phyloP scores from a whole-genome alignment of 2,113 vertebrate species.

The Mungos mungo region DNA sequence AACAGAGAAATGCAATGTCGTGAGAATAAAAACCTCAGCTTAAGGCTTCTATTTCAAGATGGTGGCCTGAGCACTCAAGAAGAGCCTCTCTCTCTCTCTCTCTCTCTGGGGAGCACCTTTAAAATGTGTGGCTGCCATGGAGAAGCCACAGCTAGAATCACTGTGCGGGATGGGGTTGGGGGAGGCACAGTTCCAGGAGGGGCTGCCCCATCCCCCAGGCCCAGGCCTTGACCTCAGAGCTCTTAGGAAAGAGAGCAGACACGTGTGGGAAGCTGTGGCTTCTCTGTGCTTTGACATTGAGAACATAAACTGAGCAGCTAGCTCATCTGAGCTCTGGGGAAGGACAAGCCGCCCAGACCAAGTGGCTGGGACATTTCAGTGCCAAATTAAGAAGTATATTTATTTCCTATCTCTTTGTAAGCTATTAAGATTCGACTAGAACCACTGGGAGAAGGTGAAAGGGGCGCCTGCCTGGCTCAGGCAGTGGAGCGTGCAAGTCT shows the following conservation, averaged over 20 bases:
- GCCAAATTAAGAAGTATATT: neutral
- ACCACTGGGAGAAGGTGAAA: neutral
- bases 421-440: neutral
- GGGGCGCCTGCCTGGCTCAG: neutral
- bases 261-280: neutral
- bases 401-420: neutral
- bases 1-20: neutral
- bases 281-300: neutral
- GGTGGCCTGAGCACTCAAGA: fast-evolving
- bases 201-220: neutral
- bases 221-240: neutral
- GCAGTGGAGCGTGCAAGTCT: neutral
- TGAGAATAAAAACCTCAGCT: neutral
- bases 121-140: neutral
- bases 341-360: neutral
- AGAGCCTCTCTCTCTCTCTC: neutral
- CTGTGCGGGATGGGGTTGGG: no score
- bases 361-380: neutral
- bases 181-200: neutral
- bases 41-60: neutral
- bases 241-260: neutral
- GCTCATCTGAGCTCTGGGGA: neutral
- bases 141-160: neutral
- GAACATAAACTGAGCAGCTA: neutral
- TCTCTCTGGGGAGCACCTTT: neutral